Evolutionary conservation across 2,888 invertebrate species (phyloP).

Genomic region (Drosophila ezoana): DNA sequence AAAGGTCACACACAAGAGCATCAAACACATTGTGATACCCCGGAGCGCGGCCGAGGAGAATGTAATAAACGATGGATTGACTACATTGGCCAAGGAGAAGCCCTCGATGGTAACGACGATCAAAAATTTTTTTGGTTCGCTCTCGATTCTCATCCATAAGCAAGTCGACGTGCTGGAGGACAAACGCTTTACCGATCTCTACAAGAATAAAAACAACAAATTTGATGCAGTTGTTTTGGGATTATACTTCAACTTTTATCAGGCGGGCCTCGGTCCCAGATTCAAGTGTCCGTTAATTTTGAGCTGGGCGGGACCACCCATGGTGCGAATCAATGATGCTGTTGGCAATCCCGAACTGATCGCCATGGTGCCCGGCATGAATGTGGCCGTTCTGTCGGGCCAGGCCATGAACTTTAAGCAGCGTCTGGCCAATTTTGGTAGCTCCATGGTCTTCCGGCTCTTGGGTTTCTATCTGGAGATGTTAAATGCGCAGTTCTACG

Average conservation of each 20-base stretch:
- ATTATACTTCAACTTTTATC: constrained; percentile 80
- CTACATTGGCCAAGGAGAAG: constrained; percentile 57
- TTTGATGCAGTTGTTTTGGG: constrained; percentile 83
- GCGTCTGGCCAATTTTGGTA: constrained; percentile 64
- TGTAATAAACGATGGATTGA: constrained; percentile 48
- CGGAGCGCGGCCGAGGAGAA: constrained; percentile 57
- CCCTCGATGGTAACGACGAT: constrained; percentile 54
- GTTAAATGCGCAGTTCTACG: constrained; percentile 52
- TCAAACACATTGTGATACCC: constrained; percentile 76
- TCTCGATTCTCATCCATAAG: constrained; percentile 62
- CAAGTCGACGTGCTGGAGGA: constrained; percentile 77
- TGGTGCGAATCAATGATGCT: constrained; percentile 55
- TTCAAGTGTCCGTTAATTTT: constrained; percentile 80
- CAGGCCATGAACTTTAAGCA: constrained; percentile 62
- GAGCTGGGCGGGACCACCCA: constrained; percentile 67
- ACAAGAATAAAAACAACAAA: constrained; percentile 76
- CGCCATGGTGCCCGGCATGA: constrained; percentile 71
- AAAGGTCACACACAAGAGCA: constrained; percentile 75
- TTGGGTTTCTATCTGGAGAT: constrained; percentile 30
- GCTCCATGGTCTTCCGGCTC: constrained; percentile 25
- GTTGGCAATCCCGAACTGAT: constrained; percentile 78
- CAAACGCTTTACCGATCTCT: constrained; percentile 72
- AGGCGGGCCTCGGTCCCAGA: constrained; percentile 71
- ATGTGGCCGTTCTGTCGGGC: constrained; percentile 43
- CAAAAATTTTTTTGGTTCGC: constrained; percentile 47